phyloP scores from a whole-genome alignment of 2,113 vertebrate genomes.

The Pongo pygmaeus region DNA sequence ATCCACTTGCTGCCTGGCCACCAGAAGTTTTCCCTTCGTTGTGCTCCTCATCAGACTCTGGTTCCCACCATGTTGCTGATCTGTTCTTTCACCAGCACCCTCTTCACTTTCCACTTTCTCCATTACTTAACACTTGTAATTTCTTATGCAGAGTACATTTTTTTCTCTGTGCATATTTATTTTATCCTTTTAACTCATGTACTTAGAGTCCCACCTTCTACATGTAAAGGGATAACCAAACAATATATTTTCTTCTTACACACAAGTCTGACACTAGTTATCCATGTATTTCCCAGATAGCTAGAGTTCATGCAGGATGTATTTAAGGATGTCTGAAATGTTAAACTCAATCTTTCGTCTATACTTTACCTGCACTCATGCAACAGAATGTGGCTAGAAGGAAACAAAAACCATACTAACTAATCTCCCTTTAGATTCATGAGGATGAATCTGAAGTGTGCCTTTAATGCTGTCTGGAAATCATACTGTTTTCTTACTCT shows the following conservation, averaged over 20 bases:
- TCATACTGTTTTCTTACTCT: not conserved
- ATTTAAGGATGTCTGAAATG: conserved; percentile 27
- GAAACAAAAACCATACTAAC: not conserved
- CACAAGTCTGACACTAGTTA: not conserved
- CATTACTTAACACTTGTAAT: not conserved
- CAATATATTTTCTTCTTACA: not conserved
- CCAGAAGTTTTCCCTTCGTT: not conserved
- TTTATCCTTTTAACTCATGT: not conserved
- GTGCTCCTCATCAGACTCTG: not conserved
- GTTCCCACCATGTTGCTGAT: not conserved
- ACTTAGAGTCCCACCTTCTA: not conserved
- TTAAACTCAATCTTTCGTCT: not conserved
- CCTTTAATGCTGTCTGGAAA: not conserved
- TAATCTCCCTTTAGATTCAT: not conserved
- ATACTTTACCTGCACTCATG: not conserved
- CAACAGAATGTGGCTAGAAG: not conserved
- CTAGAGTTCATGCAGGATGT: not conserved
- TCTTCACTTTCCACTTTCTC: not conserved
- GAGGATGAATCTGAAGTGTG: not conserved
- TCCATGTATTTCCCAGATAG: not conserved
- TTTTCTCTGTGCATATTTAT: not conserved
- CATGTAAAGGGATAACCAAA: not conserved
- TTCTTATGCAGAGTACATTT: not conserved
- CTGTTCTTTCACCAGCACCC: not conserved
- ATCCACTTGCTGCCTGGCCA: not conserved